Conservation (phyloP, 2,888 invertebrate species). For the Chouioia cunea region DNA sequence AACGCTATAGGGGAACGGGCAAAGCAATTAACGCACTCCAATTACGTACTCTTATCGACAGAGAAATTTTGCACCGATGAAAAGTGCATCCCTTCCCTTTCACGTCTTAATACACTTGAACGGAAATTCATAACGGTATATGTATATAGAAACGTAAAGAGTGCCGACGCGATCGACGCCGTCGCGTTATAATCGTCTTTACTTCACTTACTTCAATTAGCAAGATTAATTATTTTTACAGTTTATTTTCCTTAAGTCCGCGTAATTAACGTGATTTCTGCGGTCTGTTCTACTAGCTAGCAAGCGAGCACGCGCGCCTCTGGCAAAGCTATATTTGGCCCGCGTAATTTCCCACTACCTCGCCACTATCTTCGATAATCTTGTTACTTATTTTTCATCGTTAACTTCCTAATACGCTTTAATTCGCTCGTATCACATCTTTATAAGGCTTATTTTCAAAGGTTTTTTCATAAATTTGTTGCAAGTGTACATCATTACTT, state of each 20-base stretch:
- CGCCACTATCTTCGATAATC: too few species aligned
- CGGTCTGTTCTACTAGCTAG: neutral
- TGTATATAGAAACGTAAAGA: constrained; percentile 7
- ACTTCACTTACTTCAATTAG: constrained; percentile 18
- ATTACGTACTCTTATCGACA: constrained; percentile 3
- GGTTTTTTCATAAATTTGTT: too few species aligned
- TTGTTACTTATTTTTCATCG: too few species aligned
- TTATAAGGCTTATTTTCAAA: too few species aligned
- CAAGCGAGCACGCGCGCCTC: too few species aligned
- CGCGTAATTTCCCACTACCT: too few species aligned
- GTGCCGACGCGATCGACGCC: too few species aligned
- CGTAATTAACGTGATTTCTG: constrained; percentile 28
- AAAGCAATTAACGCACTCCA: constrained; percentile 7
- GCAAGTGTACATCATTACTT: too few species aligned
- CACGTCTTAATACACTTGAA: constrained; percentile 57
- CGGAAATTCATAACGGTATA: constrained; percentile 53
- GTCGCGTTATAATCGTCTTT: constrained; percentile 11
- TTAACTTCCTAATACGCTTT: too few species aligned
- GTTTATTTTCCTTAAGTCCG: constrained; percentile 20
- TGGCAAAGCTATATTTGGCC: too few species aligned
- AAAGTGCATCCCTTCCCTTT: constrained; percentile 26
- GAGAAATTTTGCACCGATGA: constrained; percentile 26
- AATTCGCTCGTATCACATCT: too few species aligned
- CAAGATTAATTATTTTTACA: constrained; percentile 35
- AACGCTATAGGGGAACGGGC: neutral